Percentiles rank a stretch among this genome's conserved stretches.
Conservation (phyloP, 1,140 invertebrate species). For the Drosophila busckii region DNA sequence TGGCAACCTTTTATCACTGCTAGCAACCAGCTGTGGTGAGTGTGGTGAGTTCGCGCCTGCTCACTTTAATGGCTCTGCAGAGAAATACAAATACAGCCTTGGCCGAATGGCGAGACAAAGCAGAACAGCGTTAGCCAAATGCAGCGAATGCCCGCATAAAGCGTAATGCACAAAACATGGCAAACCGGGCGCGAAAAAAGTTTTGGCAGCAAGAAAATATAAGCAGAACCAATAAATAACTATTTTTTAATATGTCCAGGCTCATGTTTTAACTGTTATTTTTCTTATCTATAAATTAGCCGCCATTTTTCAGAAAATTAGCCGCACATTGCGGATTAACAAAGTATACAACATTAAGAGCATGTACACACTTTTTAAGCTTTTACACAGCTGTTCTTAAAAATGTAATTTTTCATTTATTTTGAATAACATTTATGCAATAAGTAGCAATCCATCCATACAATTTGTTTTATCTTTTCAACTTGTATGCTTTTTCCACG, state of each 20-base stretch:
- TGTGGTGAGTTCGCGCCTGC: too few relatives aligned
- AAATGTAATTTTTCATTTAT: neutral
- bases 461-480: too few relatives aligned
- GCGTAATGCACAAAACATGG: slow-evolving; percentile 33
- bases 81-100: slow-evolving; percentile 49
- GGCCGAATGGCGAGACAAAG: slow-evolving; percentile 30
- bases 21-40: slow-evolving; percentile 41
- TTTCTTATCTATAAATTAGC: slow-evolving; percentile 28
- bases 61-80: slow-evolving; percentile 35
- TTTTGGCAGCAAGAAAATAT: slow-evolving; percentile 15
- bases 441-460: too few relatives aligned
- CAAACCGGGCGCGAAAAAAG: slow-evolving; percentile 40
- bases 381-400: neutral
- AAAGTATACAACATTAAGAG: slow-evolving; percentile 2
- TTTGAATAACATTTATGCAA: slow-evolving; percentile 7
- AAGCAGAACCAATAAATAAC: too few relatives aligned
- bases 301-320: slow-evolving; percentile 22
- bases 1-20: slow-evolving; percentile 45
- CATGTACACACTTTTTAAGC: neutral
- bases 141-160: slow-evolving; percentile 27
- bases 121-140: slow-evolving; percentile 31
- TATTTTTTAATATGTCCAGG: too few relatives aligned
- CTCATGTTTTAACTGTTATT: too few relatives aligned
- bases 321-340: slow-evolving; percentile 11
- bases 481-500: slow-evolving; percentile 3